A percentile compares a stretch with the other conserved stretches of the same genome.
Evolutionary conservation across 2,797 vertebrate genomes (phyloP).

Genomic region (Alectoris magna): DNA sequence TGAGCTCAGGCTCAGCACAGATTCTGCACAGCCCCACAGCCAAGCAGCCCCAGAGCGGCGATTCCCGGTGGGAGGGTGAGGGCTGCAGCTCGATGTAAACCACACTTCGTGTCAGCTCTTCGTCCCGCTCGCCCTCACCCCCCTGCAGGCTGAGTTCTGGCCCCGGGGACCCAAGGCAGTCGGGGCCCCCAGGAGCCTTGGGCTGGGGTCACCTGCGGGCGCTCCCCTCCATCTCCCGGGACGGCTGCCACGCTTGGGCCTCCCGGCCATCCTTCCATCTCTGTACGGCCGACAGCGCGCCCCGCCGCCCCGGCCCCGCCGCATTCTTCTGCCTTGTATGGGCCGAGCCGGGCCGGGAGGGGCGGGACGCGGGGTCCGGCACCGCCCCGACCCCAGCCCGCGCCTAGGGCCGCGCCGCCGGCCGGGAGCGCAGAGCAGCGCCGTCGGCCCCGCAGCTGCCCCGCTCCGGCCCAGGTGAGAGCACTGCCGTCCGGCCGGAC

Average conservation of each 20-base stretch:
- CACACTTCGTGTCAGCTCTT: neutral
- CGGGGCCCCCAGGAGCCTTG: neutral
- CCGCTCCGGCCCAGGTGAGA: conserved; percentile 15
- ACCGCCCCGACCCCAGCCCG: neutral
- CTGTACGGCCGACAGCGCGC: conserved; percentile 34
- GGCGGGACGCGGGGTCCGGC: neutral
- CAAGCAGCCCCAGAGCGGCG: too few relatives aligned
- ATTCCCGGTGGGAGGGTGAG: too few relatives aligned
- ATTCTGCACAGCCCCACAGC: neutral
- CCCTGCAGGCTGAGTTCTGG: neutral
- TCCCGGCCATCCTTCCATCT: neutral
- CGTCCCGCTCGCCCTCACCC: neutral
- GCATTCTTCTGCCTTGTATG: conserved; percentile 75
- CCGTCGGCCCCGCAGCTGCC: neutral
- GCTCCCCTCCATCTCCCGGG: neutral
- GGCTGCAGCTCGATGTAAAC: neutral
- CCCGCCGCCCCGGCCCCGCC: neutral
- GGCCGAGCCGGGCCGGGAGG: conserved; percentile 46
- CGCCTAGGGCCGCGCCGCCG: neutral
- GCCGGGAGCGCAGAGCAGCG: neutral
- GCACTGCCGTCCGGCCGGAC: neutral
- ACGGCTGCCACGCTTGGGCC: neutral
- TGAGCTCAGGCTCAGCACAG: fast-evolving
- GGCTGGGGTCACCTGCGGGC: neutral
- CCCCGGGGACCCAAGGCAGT: neutral